Conservation (phyloP, 2,113 vertebrate genomes). For the Nannospalax galili region DNA sequence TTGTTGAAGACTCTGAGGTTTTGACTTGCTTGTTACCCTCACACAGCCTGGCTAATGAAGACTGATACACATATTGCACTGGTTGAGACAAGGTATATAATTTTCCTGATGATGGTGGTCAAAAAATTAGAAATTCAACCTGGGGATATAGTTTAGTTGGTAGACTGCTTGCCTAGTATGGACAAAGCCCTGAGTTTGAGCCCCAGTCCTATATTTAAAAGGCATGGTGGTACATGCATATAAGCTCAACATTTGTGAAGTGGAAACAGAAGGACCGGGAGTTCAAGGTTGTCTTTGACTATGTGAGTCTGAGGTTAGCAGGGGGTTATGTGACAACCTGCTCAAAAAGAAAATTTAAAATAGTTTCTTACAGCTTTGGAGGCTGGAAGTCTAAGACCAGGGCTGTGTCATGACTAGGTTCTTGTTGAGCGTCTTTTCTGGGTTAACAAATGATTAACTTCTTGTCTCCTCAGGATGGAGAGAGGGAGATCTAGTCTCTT, state of each 20-base stretch:
- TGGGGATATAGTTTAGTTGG: neutral
- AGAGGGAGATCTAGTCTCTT: neutral
- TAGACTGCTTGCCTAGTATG: neutral
- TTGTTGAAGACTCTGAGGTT: neutral
- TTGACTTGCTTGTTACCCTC: neutral
- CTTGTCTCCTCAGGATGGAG: neutral
- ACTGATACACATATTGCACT: neutral
- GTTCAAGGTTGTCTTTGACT: neutral
- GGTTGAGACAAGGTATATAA: neutral
- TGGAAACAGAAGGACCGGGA: too few species aligned
- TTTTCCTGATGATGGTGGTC: neutral
- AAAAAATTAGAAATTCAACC: neutral
- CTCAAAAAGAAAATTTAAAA: neutral
- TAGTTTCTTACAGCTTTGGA: neutral
- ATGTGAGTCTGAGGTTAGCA: neutral
- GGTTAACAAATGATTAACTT: neutral
- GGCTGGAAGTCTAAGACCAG: neutral
- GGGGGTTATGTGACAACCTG: neutral
- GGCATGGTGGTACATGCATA: neutral
- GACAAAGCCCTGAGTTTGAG: neutral
- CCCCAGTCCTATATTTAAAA: neutral
- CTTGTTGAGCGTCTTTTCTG: neutral
- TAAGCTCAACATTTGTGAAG: neutral
- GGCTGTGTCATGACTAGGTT: neutral
- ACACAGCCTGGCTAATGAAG: neutral